phyloP scores from a whole-genome alignment of 2,797 vertebrate genomes.

The Phoxinus dragarum region DNA sequence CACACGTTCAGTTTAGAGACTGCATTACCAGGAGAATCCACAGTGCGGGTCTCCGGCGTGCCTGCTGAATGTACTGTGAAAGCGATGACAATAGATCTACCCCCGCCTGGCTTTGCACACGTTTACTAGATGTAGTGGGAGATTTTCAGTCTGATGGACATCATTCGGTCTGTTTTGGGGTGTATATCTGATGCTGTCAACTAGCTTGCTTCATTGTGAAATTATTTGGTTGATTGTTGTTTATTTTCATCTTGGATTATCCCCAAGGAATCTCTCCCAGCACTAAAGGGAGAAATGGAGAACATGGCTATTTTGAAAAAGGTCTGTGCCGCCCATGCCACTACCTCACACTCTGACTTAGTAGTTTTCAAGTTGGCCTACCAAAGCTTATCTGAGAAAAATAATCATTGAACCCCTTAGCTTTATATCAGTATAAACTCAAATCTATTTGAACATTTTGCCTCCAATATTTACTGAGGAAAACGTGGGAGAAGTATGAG shows the following conservation, averaged over 20 bases:
- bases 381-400: not conserved
- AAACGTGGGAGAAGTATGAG: not conserved
- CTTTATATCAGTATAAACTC: not conserved
- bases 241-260: constrained; percentile 1
- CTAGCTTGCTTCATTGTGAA: not conserved
- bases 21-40: constrained; percentile 13
- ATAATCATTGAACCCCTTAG: not conserved
- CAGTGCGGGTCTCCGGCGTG: not conserved
- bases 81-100: constrained; percentile 58
- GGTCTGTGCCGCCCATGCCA: constrained; percentile 22
- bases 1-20: constrained; percentile 16
- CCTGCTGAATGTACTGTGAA: constrained; percentile 53
- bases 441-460: not conserved
- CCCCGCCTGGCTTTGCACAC: constrained; percentile 54
- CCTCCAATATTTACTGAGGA: no score
- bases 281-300: constrained; percentile 26
- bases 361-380: not conserved
- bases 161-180: not conserved
- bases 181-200: not conserved
- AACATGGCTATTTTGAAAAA: constrained; percentile 47
- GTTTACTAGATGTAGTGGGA: constrained; percentile 32
- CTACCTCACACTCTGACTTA: constrained; percentile 45
- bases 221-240: constrained; percentile 9
- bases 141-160: not conserved
- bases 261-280: constrained; percentile 1